Evolutionary conservation across 1,140 invertebrate species (phyloP).

Genomic region (Drosophila simulans): DNA sequence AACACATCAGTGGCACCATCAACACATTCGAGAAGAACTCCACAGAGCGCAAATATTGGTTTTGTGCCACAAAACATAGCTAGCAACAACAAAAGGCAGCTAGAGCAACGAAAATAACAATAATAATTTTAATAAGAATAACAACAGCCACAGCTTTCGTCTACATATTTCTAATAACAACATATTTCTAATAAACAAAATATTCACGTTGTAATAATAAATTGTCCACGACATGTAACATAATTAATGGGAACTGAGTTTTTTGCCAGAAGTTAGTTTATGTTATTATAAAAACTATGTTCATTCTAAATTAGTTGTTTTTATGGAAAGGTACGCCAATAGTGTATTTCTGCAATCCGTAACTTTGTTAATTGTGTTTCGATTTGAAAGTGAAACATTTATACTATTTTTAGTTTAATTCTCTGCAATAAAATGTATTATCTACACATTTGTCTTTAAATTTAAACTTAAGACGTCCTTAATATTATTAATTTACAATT

Average conservation of each 20-base stretch:
- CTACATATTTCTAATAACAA: neutral
- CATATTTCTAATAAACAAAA: slow-evolving; percentile 13
- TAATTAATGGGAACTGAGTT: slow-evolving; percentile 17
- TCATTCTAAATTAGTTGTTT: too few relatives aligned
- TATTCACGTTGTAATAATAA: slow-evolving; percentile 7
- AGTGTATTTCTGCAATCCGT: neutral
- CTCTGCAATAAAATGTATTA: too few relatives aligned
- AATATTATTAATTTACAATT: too few relatives aligned
- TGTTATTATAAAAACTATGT: neutral
- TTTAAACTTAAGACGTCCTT: too few relatives aligned
- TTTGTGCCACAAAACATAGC: slow-evolving; percentile 2
- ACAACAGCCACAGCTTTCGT: neutral
- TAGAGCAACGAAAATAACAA: slow-evolving; percentile 28
- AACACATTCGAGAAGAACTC: neutral
- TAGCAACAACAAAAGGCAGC: slow-evolving; percentile 8
- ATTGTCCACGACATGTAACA: slow-evolving; percentile 16
- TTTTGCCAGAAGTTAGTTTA: neutral
- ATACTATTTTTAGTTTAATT: too few relatives aligned
- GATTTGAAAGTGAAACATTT: neutral
- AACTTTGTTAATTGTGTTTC: neutral
- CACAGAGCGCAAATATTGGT: slow-evolving; percentile 20
- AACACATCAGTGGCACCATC: slow-evolving; percentile 6
- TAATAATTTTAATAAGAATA: slow-evolving; percentile 28
- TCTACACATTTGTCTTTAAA: too few relatives aligned
- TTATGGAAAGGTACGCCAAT: neutral